phyloP scores from a whole-genome alignment of 2,113 vertebrate genomes.

The Boulengeromyrus knoepffleri region DNA sequence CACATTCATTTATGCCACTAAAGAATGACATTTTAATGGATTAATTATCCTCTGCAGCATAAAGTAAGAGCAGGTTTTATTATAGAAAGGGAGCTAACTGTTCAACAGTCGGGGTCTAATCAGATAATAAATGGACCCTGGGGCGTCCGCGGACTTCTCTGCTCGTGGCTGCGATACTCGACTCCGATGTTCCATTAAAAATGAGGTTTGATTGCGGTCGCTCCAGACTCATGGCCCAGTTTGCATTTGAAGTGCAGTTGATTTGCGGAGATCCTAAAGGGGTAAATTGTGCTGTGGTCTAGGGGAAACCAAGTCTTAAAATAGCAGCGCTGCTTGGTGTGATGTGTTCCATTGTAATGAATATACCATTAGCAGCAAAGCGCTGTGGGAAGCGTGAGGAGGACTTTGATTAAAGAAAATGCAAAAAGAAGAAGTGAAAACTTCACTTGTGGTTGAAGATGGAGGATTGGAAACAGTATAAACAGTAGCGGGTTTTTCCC shows the following conservation, averaged over 20 bases:
- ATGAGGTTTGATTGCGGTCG: not conserved
- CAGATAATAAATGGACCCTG: slow-evolving; percentile 10
- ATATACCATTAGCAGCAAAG: not conserved
- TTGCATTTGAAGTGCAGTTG: not conserved
- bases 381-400: not conserved
- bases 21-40: slow-evolving; percentile 29
- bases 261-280: not conserved
- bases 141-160: not conserved
- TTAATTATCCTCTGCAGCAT: slow-evolving; percentile 31
- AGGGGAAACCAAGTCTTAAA: not conserved
- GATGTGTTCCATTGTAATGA: not conserved
- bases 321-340: not conserved
- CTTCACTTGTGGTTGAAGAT: not conserved
- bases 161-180: not conserved
- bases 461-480: not conserved
- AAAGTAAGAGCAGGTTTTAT: slow-evolving; percentile 17
- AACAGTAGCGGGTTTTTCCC: not conserved
- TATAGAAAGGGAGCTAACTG: slow-evolving; percentile 11
- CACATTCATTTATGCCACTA: slow-evolving; percentile 13
- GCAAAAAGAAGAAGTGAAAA: not conserved
- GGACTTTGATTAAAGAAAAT: not conserved
- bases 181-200: not conserved
- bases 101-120: slow-evolving; percentile 12
- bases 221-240: not conserved
- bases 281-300: not conserved